Base-by-base conservation (phyloP, 2,888 invertebrate species). In the Heptascelio sp. region DNA sequence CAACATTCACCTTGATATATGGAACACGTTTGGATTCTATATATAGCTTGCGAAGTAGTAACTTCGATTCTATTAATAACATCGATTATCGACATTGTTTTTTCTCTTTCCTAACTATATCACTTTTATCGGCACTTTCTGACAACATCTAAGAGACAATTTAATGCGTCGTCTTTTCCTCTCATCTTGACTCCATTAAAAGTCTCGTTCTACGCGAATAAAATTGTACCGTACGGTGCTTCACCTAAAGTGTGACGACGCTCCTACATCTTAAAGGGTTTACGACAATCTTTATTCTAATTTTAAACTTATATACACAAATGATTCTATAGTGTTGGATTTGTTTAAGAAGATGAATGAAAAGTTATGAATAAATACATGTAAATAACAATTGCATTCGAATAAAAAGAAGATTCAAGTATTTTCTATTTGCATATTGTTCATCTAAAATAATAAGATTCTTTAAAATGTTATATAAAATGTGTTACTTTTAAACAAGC, bases 61-160 rank as follows among this genome's bases (percentile, higher is more conserved):
- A 88, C 85, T 87, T 86, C 86, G 85, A 83, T 87, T 88, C 89
- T 90, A 90, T 88, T 90, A 89, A 88, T 89, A 90, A 86, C 85
- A 59, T 53, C 85, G 49, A 82, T 85, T 67, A 59, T 64, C 84
- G 73, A 21, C 51, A 75, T 71, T 19, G 17, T 34, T 17, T 26
- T 51, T 59, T 55, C n/a, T 49, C 85, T 57, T 82, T 51, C 25
- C 51, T 30, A 59, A 46, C 51, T 40, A 62, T 77, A 49, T 65
- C 64, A 46, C 64, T 26, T 65, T 65, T 65, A 65, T 60, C 60
- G 60, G 19, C 21, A 40, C 15, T 26, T n/a, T 19, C 21, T 15
- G 37, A n/a, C 62, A 21, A 40, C 43, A 25, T 60, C 23, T 15
- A 30, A 34, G 11, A 23, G 40, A 60, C 37, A 40, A 60, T 60